Evolutionary conservation across 2,888 invertebrate genomes (phyloP).

Genomic region (Bombylius major): DNA sequence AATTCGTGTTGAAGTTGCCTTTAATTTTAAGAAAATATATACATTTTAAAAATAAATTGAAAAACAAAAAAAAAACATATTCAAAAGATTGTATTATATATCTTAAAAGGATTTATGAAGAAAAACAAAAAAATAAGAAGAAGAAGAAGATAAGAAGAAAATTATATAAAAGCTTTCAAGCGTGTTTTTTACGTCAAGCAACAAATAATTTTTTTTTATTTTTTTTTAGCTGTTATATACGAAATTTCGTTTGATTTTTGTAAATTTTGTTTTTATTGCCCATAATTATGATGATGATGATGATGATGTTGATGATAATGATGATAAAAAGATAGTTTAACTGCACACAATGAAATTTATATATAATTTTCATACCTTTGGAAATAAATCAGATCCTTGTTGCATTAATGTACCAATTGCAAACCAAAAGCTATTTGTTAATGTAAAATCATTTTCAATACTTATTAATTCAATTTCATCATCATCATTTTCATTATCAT

Average conservation of each 20-base stretch:
- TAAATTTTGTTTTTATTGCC: too few species aligned
- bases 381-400: slow-evolving; percentile 68
- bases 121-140: neutral
- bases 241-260: too few species aligned
- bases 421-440: slow-evolving; percentile 78
- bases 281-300: too few species aligned
- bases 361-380: slow-evolving; percentile 36
- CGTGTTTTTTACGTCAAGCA: too few species aligned
- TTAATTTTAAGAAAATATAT: neutral
- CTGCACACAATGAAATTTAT: too few species aligned
- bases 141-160: neutral
- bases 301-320: too few species aligned
- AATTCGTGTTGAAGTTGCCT: slow-evolving; percentile 49
- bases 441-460: slow-evolving; percentile 67
- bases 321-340: too few species aligned
- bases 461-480: slow-evolving; percentile 23
- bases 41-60: neutral
- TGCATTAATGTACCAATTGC: slow-evolving; percentile 82
- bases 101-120: neutral
- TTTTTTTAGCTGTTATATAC: too few species aligned
- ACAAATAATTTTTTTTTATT: too few species aligned
- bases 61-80: neutral
- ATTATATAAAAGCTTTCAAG: too few species aligned
- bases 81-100: neutral
- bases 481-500: slow-evolving; percentile 12